Evolutionary conservation across 2,113 vertebrate species (phyloP), one percentile per base, ranked within the genome.

Genomic region (Chamaea fasciata): DNA sequence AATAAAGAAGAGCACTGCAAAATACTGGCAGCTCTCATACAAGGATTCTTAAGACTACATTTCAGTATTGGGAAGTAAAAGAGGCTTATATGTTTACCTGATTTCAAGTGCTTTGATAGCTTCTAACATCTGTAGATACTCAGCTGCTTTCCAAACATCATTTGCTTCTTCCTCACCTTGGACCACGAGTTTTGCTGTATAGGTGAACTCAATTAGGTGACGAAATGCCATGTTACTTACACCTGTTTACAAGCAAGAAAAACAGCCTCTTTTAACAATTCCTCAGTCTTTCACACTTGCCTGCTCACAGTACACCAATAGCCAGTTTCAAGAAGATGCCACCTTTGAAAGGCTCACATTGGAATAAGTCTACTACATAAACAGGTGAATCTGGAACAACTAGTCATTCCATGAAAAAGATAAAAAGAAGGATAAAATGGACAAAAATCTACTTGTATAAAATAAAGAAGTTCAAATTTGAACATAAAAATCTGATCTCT

Each of bases 91-190:
- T 30, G 55, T 60, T 96, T 97, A 98, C 98, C 98, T 98, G 93
- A 98, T 98, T 98, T 98, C 98, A 50, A 99, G 98, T 23, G 99
- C 99, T 98, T 99, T 99, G 95, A 99, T 99, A 3, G 99, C 99
- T 98, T 99, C 99, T 85, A 99, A 97, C 99, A 99, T 99, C 95
- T 99, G 99, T 69, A 99, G 98, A 95, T 99, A 99, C 82, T 99
- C 99, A 22, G 99, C 99, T 57, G 99, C 99, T 97, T 99, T 99
- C 99, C 99, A 99, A 49, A 99, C 99, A 78, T 99, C 99, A 74
- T 97, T 98, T 78, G 98, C 98, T 96, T 99, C 99, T 90, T 99
- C 99, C 91, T 99, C 98, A 77, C 99, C 99, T 90, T 98, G 98
- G 37, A 99, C 97, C 93, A 98, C 98, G 71, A 99, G 94, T 30